phyloP scores from a whole-genome alignment of 2,888 invertebrate species.

The Drosophila neonasuta region DNA sequence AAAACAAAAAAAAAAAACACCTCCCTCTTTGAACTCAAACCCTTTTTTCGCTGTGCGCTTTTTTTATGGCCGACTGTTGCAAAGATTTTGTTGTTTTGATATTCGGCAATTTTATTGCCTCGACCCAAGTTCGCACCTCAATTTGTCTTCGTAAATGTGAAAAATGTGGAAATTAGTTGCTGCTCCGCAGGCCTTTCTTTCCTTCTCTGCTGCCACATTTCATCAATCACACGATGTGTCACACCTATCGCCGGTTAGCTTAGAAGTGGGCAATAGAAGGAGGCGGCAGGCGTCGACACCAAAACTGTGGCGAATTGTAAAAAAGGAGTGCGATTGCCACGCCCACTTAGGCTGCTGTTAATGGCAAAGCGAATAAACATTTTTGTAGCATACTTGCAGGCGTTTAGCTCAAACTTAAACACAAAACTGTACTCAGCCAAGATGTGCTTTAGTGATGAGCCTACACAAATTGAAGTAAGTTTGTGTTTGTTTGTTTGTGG shows the following conservation, averaged over 20 bases:
- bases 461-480: constrained; percentile 28
- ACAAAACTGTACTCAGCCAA: constrained; percentile 26
- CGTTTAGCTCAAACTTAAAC: constrained; percentile 50
- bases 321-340: constrained; percentile 67
- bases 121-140: constrained; percentile 82
- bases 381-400: constrained; percentile 59
- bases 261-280: not conserved
- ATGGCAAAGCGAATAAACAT: constrained; percentile 44
- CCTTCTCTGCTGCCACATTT: constrained; percentile 51
- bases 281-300: constrained; percentile 20
- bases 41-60: constrained; percentile 44
- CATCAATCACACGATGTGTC: constrained; percentile 80
- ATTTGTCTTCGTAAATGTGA: constrained; percentile 82
- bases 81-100: constrained; percentile 77
- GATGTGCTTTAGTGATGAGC: constrained; percentile 1
- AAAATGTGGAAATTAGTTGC: constrained; percentile 82
- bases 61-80: constrained; percentile 68
- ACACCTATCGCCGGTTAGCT: constrained; percentile 75
- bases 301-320: constrained; percentile 58
- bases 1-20: constrained; percentile 1
- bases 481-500: constrained; percentile 3
- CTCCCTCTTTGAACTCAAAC: constrained; percentile 37
- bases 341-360: constrained; percentile 58
- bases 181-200: constrained; percentile 34
- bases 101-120: constrained; percentile 80